Evolutionary conservation across 2,797 vertebrate species (phyloP), one percentile per base, ranked within the genome.

Genomic region (Sandelia bainsii): DNA sequence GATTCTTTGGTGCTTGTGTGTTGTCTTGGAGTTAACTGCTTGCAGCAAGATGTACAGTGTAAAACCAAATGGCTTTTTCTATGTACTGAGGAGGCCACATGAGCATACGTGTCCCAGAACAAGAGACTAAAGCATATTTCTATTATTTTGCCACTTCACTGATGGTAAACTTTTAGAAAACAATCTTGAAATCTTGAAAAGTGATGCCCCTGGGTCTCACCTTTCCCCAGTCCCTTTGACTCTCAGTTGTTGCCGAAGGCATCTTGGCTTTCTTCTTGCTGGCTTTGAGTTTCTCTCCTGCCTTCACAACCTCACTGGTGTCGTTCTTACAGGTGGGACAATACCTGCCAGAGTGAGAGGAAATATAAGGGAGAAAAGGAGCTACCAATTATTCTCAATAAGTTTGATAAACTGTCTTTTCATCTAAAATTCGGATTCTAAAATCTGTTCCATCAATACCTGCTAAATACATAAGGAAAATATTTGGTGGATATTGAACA

Each of bases 211-310:
- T 22, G 37, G 37, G 42, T 52, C 87, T 88, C 93, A 99, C 98
- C 96, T 99, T 98, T 90, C 98, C 98, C 98, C 98, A 99, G 93
- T 99, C 98, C 84, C 98, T 96, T 87, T 98, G 96, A 93, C 98
- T 99, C 92, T 97, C 98, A 9, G 97, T 98, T 81, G 96, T 97
- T 62, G 98, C 97, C 62, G 98, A 99, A 63, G 98, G 98, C 98
- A 99, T 99, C 93, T 97, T 99, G 88, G 98, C 96, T 93, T 97
- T 99, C 94, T 98, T 99, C 95, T 99, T 99, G 91, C 98, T 99
- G 91, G 98, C 96, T 91, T 98, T 99, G 75, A 99, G 96, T 79
- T 95, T 97, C 93, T 99, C 98, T 56, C 98, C 98, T 67, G 98
- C 98, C 83, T 98, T 98, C 64, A 99, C 96, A 71, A 99, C 98